Evolutionary conservation across 1,140 invertebrate species (phyloP), one percentile per base, ranked within the genome.

Genomic region (Ceratoteleas bidentatus): DNA sequence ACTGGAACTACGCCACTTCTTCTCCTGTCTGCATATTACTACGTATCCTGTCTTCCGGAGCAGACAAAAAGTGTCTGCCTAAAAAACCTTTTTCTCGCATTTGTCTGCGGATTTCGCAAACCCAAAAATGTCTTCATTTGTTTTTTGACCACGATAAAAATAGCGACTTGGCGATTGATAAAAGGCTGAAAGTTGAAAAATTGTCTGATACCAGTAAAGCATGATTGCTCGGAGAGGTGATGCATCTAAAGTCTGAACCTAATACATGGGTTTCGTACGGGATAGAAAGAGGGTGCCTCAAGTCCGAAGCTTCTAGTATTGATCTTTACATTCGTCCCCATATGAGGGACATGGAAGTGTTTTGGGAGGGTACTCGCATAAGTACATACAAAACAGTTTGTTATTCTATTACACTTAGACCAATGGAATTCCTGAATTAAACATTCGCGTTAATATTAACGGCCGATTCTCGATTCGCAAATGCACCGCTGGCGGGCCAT

Each of bases 361-460:
- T 81, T 85, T 80, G 82, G 84, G 68, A 83, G 84, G 88, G 87
- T 90, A 90, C 88, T 86, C 87, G 89, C 87, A 85, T 91, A 90
- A 88, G 90, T 91, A 90, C 90, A 91, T 90, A 91, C 89, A 91
- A 91, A 91, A 89, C 90, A 90, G 89, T 88, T 88, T 85, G 54
- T 75, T 70, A 76, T 81, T 81, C 72, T 58, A 74, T 73, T 81
- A 77, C 66, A 61, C 33, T 49, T 45, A 53, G 24, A 62, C 56
- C 62, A 49, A 66, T 69, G 54, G 54, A 61, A 60, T 61, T 50
- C 43, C 50, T 9, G 14, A 52, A 11, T 49, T 74, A 56, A 65
- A 64, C 24, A 40, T 36, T 70, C 43, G 36, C 38, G 47, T 56
- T 60, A 66, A 62, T 56, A 56, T 65, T 54, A 79, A 40, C 36